Evolutionary conservation across 64 coral and sea anemone species (phyloP).

Genomic region (Orbicella faveolata): DNA sequence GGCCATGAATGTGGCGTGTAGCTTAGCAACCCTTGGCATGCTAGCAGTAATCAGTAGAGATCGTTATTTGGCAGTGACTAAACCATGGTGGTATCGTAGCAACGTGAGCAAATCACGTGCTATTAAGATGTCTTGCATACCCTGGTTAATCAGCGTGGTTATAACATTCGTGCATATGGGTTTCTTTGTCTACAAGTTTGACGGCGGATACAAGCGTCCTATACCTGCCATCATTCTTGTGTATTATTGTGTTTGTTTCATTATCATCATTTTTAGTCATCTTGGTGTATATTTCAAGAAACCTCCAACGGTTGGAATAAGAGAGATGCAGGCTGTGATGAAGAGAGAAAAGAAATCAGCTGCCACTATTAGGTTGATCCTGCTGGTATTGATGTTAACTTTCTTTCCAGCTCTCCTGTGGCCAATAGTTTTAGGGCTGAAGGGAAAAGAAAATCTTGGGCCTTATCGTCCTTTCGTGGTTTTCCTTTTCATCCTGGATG

Average conservation of each 20-base stretch:
- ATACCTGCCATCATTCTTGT: background rate
- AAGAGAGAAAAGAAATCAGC: background rate
- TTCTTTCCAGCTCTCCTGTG: background rate
- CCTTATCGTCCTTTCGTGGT: background rate
- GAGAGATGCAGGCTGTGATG: background rate
- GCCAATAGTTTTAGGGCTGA: background rate
- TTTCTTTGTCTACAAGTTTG: background rate
- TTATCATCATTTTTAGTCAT: background rate
- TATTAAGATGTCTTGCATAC: background rate
- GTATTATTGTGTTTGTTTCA: background rate
- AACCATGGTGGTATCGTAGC: background rate
- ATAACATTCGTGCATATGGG: background rate
- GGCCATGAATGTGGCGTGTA: background rate
- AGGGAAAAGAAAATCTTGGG: background rate
- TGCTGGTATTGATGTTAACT: background rate
- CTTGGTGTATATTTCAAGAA: background rate
- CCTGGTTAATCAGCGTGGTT: background rate
- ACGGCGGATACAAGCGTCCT: background rate
- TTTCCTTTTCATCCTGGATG: background rate
- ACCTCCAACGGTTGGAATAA: background rate
- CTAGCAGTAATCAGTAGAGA: conserved; percentile 9
- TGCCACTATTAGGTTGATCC: background rate
- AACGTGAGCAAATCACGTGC: background rate
- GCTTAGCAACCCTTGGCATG: background rate
- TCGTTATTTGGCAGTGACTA: background rate